phyloP scores from a whole-genome alignment of 23 tunicate genomes.

The Trididemnum nubilum region DNA sequence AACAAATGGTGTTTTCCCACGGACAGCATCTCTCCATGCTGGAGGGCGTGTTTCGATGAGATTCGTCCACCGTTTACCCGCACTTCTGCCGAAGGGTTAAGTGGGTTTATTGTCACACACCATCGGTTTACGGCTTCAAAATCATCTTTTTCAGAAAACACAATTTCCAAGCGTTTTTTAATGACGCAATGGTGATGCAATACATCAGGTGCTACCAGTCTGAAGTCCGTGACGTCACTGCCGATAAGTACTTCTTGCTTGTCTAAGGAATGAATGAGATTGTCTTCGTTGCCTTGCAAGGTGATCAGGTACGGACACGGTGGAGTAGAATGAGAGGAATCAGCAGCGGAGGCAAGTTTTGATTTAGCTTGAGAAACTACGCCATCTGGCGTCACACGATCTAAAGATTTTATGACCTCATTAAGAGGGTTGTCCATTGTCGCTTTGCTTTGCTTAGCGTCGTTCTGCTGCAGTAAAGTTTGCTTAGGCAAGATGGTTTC shows the following conservation, averaged over 20 bases:
- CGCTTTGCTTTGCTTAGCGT: no score
- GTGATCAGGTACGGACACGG: slow-evolving; percentile 73
- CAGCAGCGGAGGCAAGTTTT: no score
- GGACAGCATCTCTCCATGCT: slow-evolving; percentile 72
- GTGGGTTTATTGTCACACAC: slow-evolving; percentile 66
- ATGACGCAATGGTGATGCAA: slow-evolving; percentile 83
- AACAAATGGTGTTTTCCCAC: slow-evolving; percentile 67
- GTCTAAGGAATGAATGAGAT: slow-evolving; percentile 28
- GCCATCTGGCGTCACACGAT: slow-evolving; percentile 17
- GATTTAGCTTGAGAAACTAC: no score
- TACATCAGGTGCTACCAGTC: slow-evolving; percentile 45
- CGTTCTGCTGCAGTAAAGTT: no score
- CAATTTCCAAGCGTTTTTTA: slow-evolving; percentile 40
- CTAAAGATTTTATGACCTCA: no score
- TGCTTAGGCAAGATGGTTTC: no score
- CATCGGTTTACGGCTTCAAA: slow-evolving; percentile 40
- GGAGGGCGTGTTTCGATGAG: slow-evolving; percentile 46
- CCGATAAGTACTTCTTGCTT: slow-evolving; percentile 49
- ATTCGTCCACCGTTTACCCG: slow-evolving; percentile 53
- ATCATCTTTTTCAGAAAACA: slow-evolving; percentile 27
- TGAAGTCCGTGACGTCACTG: slow-evolving; percentile 41
- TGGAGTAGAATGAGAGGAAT: not conserved
- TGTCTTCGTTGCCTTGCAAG: slow-evolving; percentile 65
- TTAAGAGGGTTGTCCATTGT: no score
- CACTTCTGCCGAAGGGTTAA: slow-evolving; percentile 48